Conservation (phyloP, 2,113 vertebrate species). For the Ivindomyrus marchei region DNA sequence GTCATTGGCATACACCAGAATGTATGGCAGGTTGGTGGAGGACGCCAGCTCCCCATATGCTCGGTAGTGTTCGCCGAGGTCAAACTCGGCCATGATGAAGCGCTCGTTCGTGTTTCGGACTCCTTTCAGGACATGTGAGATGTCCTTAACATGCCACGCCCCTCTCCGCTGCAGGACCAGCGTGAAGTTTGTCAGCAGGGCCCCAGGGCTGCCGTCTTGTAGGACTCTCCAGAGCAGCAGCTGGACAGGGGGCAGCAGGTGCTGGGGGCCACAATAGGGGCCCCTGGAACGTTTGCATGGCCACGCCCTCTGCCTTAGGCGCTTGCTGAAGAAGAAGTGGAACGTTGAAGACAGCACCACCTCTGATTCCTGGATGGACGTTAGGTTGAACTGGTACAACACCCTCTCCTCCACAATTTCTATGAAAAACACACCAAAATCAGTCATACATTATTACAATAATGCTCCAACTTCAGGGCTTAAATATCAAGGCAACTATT, state of each 20-base stretch:
- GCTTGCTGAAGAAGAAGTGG: slow-evolving; percentile 73
- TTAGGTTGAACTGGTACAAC: slow-evolving; percentile 80
- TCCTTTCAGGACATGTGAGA: slow-evolving; percentile 68
- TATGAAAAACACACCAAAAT: slow-evolving; percentile 44
- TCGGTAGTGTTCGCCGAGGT: slow-evolving; percentile 50
- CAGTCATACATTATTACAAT: slow-evolving; percentile 54
- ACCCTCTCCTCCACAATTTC: slow-evolving; percentile 63
- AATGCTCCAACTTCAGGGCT: slow-evolving; percentile 36
- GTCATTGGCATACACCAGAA: slow-evolving; percentile 82
- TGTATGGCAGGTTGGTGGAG: slow-evolving; percentile 63
- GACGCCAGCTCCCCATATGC: slow-evolving; percentile 39
- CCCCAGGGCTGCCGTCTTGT: slow-evolving; percentile 51
- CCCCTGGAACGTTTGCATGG: slow-evolving; percentile 67
- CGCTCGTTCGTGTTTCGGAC: slow-evolving; percentile 55
- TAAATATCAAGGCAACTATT: slow-evolving; percentile 64
- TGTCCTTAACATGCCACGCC: slow-evolving; percentile 74
- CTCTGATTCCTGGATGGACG: slow-evolving; percentile 82
- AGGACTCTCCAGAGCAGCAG: slow-evolving; percentile 66
- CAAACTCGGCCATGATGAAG: slow-evolving; percentile 65
- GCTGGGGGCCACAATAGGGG: slow-evolving; percentile 50
- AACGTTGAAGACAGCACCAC: slow-evolving; percentile 75
- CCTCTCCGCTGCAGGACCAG: slow-evolving; percentile 60
- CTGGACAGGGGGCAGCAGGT: slow-evolving; percentile 46
- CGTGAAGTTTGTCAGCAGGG: slow-evolving; percentile 68
- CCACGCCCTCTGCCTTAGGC: slow-evolving; percentile 47